A percentile compares a stretch with the other conserved stretches of the same genome.
Conservation (phyloP, 2,888 invertebrate genomes). For the Drosophila antonietae region DNA sequence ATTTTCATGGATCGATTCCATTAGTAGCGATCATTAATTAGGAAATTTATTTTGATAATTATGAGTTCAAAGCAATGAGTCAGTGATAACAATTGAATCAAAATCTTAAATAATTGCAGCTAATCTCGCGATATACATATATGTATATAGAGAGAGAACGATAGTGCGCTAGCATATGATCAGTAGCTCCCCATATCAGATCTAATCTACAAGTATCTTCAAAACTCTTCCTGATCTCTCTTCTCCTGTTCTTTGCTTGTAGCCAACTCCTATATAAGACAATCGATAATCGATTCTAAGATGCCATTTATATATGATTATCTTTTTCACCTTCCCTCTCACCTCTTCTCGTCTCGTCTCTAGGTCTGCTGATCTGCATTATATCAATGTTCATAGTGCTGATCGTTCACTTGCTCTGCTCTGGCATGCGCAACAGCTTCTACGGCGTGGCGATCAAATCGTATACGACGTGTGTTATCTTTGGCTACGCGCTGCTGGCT, state of each 20-base stretch:
- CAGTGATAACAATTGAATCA: neutral
- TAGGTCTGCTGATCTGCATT: conserved; percentile 77
- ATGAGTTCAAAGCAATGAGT: neutral
- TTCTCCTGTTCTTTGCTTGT: neutral
- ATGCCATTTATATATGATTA: too few relatives aligned
- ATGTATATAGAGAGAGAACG: neutral
- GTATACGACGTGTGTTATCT: conserved; percentile 74
- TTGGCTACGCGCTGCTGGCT: conserved; percentile 78
- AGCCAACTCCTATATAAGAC: neutral
- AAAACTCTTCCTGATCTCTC: neutral
- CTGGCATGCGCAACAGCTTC: conserved; percentile 80
- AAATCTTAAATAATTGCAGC: neutral
- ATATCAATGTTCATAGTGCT: conserved; percentile 80
- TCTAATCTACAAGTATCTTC: neutral
- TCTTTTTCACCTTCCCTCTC: neutral
- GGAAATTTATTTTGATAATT: conserved; percentile 35
- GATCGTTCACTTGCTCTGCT: conserved; percentile 73
- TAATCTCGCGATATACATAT: too few relatives aligned
- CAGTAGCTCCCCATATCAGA: neutral
- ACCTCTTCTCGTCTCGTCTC: neutral
- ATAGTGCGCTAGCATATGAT: neutral
- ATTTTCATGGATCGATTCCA: conserved; percentile 32
- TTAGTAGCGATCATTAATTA: conserved; percentile 23
- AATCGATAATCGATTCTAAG: neutral
- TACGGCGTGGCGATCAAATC: conserved; percentile 80